Evolutionary conservation across 1,140 invertebrate species (phyloP), one percentile per base, ranked within the genome.

Genomic region (Papilio dardanus): DNA sequence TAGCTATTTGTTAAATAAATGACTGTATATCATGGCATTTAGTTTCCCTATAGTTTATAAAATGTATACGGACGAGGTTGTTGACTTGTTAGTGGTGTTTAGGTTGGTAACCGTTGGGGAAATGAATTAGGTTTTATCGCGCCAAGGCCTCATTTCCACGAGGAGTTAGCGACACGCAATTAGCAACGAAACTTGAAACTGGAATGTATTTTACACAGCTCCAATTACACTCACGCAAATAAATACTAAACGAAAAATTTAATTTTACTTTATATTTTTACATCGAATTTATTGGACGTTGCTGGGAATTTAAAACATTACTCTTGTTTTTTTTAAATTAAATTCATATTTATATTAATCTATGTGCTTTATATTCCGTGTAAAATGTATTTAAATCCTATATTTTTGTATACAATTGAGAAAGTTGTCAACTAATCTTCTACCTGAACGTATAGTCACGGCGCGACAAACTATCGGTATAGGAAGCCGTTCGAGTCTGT

Each of bases 401-500:
- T 30, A 28, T 62, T 14, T 62, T 16, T 10, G 16, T 14, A 30
- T 30, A 28, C 54, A 62, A 62, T 62, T 28, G 21, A 14, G 24
- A 30, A 40, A 69, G 33, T 40, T 37, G 10, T 37, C 24, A 37
- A 40, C 33, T 69, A 42, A 24, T 78, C 77, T 16, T 71, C 79
- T 88, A 88, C 85, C 86, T 86, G 85, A 75, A 10, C 71, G 76
- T 71, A 75, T 80, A 81, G 79, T 74, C 79, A 58, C 67, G 33
- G 1, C 68, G 65, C 81, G 77, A 85, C 82, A 58, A 78, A 79
- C 81, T 77, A 86, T 89, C 83, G 82, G 83, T 77, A 83, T 84
- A 79, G 83, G 90, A 89, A 86, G 83, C 88, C 86, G 86, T 87
- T 86, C 83, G 87, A 90, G 80, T 79, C 78, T 76, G 79, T 88